A percentile compares a stretch with the other conserved stretches of the same genome.
These are phyloP conservation scores for Rhynchophorus ferrugineus DNA, from an alignment of 1,140 invertebrate genomes.

Conservation along the genomic window DNA sequence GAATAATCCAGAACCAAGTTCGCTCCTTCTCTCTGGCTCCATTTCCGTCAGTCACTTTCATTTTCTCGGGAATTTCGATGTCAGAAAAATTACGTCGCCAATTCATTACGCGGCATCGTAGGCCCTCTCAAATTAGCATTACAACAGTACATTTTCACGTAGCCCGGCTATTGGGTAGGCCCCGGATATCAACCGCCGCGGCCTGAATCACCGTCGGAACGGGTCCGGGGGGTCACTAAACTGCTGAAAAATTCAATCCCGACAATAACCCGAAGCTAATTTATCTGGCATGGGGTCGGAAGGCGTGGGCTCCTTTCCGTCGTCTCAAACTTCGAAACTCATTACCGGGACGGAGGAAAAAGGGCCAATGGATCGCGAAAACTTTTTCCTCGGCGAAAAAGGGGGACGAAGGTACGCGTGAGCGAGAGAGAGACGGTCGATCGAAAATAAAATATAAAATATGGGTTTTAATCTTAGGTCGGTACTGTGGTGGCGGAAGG, in stretches of 20 bases:
- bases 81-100: constrained; percentile 12
- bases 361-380: constrained; percentile 29
- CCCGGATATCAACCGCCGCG: constrained; percentile 20
- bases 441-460: constrained; percentile 35
- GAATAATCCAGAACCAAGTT: too few species aligned
- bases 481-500: neutral
- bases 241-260: constrained; percentile 26
- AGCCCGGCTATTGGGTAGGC: constrained; percentile 4
- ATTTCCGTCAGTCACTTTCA: too few species aligned
- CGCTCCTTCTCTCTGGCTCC: too few species aligned
- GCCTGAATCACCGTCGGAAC: constrained; percentile 12
- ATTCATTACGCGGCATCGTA: constrained; percentile 13
- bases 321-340: constrained; percentile 31
- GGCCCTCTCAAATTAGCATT: constrained; percentile 16
- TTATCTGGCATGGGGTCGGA: constrained; percentile 22
- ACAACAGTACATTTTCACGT: constrained; percentile 19
- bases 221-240: constrained; percentile 21
- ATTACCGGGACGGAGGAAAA: constrained; percentile 28
- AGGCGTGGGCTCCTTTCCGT: too few species aligned
- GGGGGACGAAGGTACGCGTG: constrained; percentile 9
- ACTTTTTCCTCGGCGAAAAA: constrained; percentile 21
- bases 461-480: constrained; percentile 35
- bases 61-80: neutral
- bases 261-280: constrained; percentile 21
- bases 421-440: constrained; percentile 24